Evolutionary conservation across 2,113 vertebrate genomes (phyloP), one percentile per base, ranked within the genome.

Genomic region (Rhinogobius similis): DNA sequence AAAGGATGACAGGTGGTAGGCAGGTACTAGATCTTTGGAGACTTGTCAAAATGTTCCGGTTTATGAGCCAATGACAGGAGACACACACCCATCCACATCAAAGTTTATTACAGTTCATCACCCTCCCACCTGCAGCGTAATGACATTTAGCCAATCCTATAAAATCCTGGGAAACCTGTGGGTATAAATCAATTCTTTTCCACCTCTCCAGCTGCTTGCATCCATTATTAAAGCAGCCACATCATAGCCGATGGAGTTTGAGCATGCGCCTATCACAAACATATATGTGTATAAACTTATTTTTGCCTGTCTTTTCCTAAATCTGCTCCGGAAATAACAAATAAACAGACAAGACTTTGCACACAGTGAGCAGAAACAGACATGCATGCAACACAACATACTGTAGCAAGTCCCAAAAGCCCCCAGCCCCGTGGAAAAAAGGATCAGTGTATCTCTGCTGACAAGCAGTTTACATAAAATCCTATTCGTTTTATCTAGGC

Each of bases 81-180:
- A 89, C 82, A 88, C 78, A 87, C 85, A 76, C 87, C 86, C 88
- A 82, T 88, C 82, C 78, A 87, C 88, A 91, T 91, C 87, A 92
- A 92, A 90, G 91, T 92, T 90, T 91, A 93, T 91, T 90, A 87
- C 87, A 89, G 90, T 91, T 92, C 91, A 92, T 91, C 91, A 91
- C 90, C 90, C 89, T 73, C 85, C 90, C 91, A 91, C 92, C 89
- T 89, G 87, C 81, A 81, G 88, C 87, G 90, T 90, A 91, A 92
- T 92, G 91, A 92, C 92, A 93, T 92, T 92, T 91, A 92, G 87
- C 89, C 90, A 93, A 92, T 92, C 90, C 92, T 88, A 92, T 91
- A 91, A 91, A 93, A 91, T 89, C 87, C 87, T 86, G 79, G 85
- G 87, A 91, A 92, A 92, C 85, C 89, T 84, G 84, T 88, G 77